A percentile compares a stretch with the other conserved stretches of the same genome.
These are phyloP conservation scores for Carabus problematicus DNA, from an alignment of 2,888 invertebrate genomes.

Conservation along the genomic window DNA sequence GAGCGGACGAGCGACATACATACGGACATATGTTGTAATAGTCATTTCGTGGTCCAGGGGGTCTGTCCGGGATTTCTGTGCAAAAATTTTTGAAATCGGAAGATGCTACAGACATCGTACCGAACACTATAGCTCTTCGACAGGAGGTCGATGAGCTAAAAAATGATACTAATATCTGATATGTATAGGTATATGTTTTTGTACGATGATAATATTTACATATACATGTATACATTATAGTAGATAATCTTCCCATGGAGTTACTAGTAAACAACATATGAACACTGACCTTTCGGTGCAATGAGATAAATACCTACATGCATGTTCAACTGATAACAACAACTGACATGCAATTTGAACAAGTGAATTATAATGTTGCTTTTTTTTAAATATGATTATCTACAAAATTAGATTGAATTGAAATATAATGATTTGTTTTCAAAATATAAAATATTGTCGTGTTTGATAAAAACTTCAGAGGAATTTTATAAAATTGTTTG, in stretches of 20 bases:
- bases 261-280: neutral
- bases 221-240: neutral
- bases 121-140: too few species aligned
- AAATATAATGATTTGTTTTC: neutral
- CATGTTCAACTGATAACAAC: neutral
- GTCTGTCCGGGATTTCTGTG: too few species aligned
- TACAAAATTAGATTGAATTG: neutral
- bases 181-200: neutral
- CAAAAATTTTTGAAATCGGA: too few species aligned
- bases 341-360: constrained; percentile 1
- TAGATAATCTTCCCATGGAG: neutral
- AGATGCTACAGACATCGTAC: too few species aligned
- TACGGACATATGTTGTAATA: too few species aligned
- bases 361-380: neutral
- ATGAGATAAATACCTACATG: neutral
- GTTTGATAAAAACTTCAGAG: too few species aligned
- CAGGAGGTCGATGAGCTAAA: too few species aligned
- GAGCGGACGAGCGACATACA: too few species aligned
- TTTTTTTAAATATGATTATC: neutral
- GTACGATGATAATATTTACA: neutral
- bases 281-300: neutral
- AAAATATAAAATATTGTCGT: too few species aligned
- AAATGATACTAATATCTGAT: too few species aligned
- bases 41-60: too few species aligned
- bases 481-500: too few species aligned